phyloP scores from a whole-genome alignment of 2,888 invertebrate species.

The Catocala nupta region DNA sequence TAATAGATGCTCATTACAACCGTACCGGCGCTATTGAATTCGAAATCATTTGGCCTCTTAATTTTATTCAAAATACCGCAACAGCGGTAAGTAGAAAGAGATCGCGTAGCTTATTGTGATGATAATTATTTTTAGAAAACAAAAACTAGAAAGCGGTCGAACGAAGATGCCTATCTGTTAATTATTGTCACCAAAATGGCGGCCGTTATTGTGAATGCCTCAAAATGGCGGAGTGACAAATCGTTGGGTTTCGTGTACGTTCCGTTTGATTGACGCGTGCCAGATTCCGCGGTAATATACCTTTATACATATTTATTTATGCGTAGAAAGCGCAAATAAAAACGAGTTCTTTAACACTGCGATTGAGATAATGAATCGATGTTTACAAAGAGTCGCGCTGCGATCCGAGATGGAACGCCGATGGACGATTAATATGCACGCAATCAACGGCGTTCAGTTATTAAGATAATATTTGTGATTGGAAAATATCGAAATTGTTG shows the following conservation, averaged over 20 bases:
- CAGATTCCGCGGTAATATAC: slow-evolving; percentile 80
- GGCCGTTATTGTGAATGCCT: slow-evolving; percentile 78
- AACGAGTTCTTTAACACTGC: slow-evolving; percentile 78
- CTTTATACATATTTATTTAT: slow-evolving; percentile 84
- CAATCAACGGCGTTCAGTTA: slow-evolving; percentile 57
- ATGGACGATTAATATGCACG: slow-evolving; percentile 44
- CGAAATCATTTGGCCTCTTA: slow-evolving; percentile 75
- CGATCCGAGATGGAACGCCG: slow-evolving; percentile 60
- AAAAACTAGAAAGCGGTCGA: slow-evolving; percentile 85
- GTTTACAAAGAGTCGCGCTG: slow-evolving; percentile 64
- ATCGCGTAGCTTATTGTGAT: slow-evolving; percentile 84
- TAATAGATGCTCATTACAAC: slow-evolving; percentile 73
- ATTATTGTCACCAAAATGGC: slow-evolving; percentile 87
- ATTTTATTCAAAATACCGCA: slow-evolving; percentile 86
- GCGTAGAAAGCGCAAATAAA: slow-evolving; percentile 86
- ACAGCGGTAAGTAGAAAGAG: slow-evolving; percentile 84
- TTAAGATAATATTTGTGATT: slow-evolving; percentile 77
- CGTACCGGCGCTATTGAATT: slow-evolving; percentile 70
- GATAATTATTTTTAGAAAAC: slow-evolving; percentile 86
- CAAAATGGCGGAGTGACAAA: slow-evolving; percentile 85
- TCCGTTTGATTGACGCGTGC: slow-evolving; percentile 86
- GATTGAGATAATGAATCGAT: slow-evolving; percentile 79
- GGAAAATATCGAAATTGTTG: slow-evolving; percentile 84
- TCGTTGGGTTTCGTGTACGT: slow-evolving; percentile 79
- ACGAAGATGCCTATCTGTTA: slow-evolving; percentile 84